Base-by-base conservation (phyloP, 2,888 invertebrate genomes). In the Sesamia inferens region DNA sequence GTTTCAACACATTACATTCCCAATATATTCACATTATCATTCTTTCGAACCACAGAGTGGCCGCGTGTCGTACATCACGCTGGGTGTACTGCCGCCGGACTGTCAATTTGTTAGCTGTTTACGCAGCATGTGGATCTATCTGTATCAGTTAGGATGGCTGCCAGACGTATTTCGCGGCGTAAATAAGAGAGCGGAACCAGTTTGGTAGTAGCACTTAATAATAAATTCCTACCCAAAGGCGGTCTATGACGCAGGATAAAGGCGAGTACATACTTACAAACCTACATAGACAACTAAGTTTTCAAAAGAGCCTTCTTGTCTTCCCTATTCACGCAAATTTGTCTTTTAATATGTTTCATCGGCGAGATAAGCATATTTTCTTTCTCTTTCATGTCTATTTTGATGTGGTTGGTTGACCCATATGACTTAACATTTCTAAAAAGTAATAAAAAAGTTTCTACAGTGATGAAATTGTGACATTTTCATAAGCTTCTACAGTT, bases 191-290 rank as follows among this genome's bases (percentile, higher is more conserved):
- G 81, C 87, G 81, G 82, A 79, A 79, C 82, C 76, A 68, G 79
- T 78, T 81, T 76, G 85, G 70, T 87, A 75, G 76, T 78, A 88
- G 83, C 88, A 90, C 87, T 90, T 89, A 85, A 89, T 90, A 89
- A 88, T 89, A 89, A 88, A 90, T 89, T 86, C 82, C 71, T 73
- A 68, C 79, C 66, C 64, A 48, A 61, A 61, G 42, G 48, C 67
- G 79, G 77, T 57, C 8, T 62, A 68, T 71, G 77, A 58, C 2
- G 68, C 55, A 58, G 79, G 78, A 59, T 7, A 4, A 0, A n/a
- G 48, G 83, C 83, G 86, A 63, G n/a, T 39, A 8, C n/a, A 16
- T 24, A 16, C 3, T 1, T 51, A 47, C 1, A 47, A 31, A 31
- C 19, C 44, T 24, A 31, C 31, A 31, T 31, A 31, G 31, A 31